Evolutionary conservation across 2,797 vertebrate genomes (phyloP), one percentile per base, ranked within the genome.

Genomic region (Lepilemur ruficaudatus): DNA sequence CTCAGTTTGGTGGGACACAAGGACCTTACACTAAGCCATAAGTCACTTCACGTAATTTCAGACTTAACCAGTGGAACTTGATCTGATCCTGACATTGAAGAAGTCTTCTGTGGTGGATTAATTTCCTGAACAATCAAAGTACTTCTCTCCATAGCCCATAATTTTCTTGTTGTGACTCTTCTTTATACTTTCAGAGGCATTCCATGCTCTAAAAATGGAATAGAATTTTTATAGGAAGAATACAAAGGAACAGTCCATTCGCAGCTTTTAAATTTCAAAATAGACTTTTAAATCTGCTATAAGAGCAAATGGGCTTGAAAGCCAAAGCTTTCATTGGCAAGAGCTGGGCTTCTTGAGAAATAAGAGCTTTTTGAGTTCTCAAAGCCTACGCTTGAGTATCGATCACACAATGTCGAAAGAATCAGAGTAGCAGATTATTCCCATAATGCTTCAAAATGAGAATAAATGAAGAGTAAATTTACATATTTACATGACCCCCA

Each of bases 261-360:
- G 25, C 10, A 81, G 69, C 52, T 88, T 92, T 88, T 85, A 78
- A 91, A 65, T 82, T 96, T 94, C 50, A 97, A 92, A 95, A 97
- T 23, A 79, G 63, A 75, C 20, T 92, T 93, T 84, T 76, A 73
- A 91, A 79, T 67, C 65, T 84, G 59, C 43, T 88, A 9, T 82
- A 43, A 86, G 69, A 93, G 28, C 57, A 94, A 80, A 78, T 5
- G n/a, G 46, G 14, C 57, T 93, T 91, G 38, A 95, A 94, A 94
- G 55, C 28, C 57, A 96, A 65, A 78, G 46, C 9, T 50, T 78
- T 88, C 73, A 78, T 8, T 85, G 67, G 17, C n/a, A 87, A 94
- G 48, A 61, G 13, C 25, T 91, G 55, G 48, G 5, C 48, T 93
- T 84, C 57, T 61, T 80, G n/a, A 93, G 59, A 93, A 72, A 88